Evolutionary conservation across 2,797 vertebrate species (phyloP), one percentile per base, ranked within the genome.

Genomic region (Sphenodon punctatus): DNA sequence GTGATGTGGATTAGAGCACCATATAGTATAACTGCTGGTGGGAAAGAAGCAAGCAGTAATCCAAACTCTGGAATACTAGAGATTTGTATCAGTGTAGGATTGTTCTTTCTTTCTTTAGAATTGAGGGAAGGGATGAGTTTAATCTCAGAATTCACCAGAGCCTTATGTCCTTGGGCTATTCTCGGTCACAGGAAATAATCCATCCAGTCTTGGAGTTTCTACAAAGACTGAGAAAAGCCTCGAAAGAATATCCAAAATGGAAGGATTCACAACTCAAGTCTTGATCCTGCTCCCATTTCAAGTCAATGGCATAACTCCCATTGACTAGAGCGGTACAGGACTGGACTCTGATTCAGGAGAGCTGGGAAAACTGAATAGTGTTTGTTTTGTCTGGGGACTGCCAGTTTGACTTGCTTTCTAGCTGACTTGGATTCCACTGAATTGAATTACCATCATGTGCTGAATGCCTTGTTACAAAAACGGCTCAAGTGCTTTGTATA

Each of bases 401-500:
- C 42, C 77, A 77, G 34, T 82, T 84, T 80, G 39, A 72, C 32
- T 86, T 49, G 43, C 61, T 85, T 85, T 76, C 56, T 53, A 82
- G 49, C 78, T 75, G 66, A 39, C 87, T 77, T 77, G 81, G 73
- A 56, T 86, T 88, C 75, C 3, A 13, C 66, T 83, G 82, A 89
- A 89, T 82, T 45, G 63, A 74, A 75, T 87, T 92, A 90, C 82
- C 91, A 90, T 79, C 82, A 82, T 77, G 78, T 82, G 58, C 32
- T 75, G 86, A 78, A 74, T 38, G 69, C 83, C 72, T 84, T 80
- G 63, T 92, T 82, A 88, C 30, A 77, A 85, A 56, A 78, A 72
- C 80, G 84, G 73, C 60, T 14, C 4, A 46, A 86, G 43, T 56
- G 56, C 85, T 88, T 91, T 83, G 84, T 84, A 67, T 78, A 90